Percentiles rank a stretch among this genome's conserved stretches.
phyloP scores from a whole-genome alignment of 2,888 invertebrate genomes.

The Brachyptera risi region DNA sequence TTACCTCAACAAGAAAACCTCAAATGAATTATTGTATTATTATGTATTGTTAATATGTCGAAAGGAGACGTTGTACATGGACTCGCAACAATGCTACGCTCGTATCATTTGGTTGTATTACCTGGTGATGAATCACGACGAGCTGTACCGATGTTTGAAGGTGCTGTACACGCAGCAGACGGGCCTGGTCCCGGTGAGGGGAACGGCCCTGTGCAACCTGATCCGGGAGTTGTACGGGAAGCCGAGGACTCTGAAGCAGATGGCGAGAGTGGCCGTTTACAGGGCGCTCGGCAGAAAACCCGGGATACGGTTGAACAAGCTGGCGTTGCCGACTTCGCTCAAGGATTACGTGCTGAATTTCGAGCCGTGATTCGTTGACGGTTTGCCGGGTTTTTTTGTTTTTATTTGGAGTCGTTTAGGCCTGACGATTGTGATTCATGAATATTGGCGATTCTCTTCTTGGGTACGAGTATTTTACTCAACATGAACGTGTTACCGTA shows the following conservation, averaged over 20 bases:
- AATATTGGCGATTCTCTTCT: no score
- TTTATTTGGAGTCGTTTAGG: no score
- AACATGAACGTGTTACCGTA: no score
- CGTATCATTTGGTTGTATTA: slow-evolving; percentile 63
- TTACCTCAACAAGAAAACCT: slow-evolving; percentile 55
- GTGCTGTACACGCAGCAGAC: slow-evolving; percentile 60
- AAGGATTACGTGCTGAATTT: slow-evolving; percentile 67
- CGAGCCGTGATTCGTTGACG: slow-evolving; percentile 53
- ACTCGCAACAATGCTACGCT: slow-evolving; percentile 59
- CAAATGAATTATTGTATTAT: slow-evolving; percentile 62
- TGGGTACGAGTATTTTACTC: no score
- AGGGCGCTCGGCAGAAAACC: slow-evolving; percentile 59
- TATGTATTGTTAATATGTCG: slow-evolving; percentile 67
- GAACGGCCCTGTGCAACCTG: slow-evolving; percentile 57
- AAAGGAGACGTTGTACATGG: slow-evolving; percentile 56
- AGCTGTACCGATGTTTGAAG: slow-evolving; percentile 64
- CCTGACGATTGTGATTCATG: no score
- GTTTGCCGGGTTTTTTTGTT: no score
- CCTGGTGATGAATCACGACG: slow-evolving; percentile 62
- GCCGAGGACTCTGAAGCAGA: slow-evolving; percentile 68
- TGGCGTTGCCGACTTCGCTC: slow-evolving; percentile 63
- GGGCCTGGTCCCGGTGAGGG: slow-evolving; percentile 59
- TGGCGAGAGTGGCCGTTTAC: slow-evolving; percentile 65
- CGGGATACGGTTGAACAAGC: slow-evolving; percentile 59
- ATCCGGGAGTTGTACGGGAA: slow-evolving; percentile 60